Evolutionary conservation across 2,797 vertebrate species (phyloP).

Genomic region (Malacoraja senta): DNA sequence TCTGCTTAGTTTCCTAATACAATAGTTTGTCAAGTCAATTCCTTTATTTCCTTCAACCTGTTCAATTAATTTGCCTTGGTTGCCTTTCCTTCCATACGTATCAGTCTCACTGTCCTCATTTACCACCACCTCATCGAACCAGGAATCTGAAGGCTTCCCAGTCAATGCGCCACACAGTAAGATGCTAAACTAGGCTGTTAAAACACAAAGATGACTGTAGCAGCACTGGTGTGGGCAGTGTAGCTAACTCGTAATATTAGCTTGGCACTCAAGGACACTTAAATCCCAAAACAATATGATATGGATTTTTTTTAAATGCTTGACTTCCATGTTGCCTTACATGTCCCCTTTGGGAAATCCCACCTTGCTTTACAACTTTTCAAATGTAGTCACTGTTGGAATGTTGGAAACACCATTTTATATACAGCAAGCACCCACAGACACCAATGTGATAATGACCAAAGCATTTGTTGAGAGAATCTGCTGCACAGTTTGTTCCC

Average conservation of each 20-base stretch:
- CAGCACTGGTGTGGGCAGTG: neutral
- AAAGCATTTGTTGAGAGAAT: too few relatives aligned
- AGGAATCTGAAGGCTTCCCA: neutral
- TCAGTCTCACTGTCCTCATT: slow-evolving; percentile 1
- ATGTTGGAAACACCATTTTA: too few relatives aligned
- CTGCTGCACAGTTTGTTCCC: too few relatives aligned
- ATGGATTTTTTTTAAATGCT: too few relatives aligned
- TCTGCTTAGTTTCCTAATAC: neutral
- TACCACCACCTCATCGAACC: neutral
- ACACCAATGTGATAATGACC: too few relatives aligned
- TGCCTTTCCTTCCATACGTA: slow-evolving; percentile 4
- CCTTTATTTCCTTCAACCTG: slow-evolving; percentile 7
- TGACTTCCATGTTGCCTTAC: too few relatives aligned
- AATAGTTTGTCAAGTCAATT: slow-evolving; percentile 3
- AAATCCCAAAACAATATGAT: neutral
- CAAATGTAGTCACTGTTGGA: too few relatives aligned
- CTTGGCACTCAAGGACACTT: neutral
- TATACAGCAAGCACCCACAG: too few relatives aligned
- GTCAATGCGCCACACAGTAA: neutral
- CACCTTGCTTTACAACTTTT: too few relatives aligned
- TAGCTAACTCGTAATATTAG: neutral
- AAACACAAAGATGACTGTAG: neutral
- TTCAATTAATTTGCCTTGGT: slow-evolving; percentile 7
- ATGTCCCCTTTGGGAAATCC: too few relatives aligned
- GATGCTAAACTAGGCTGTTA: neutral